Percentiles rank a stretch among this genome's conserved stretches.
phyloP scores from a whole-genome alignment of 2,888 invertebrate species.

The Trachelus stipa region DNA sequence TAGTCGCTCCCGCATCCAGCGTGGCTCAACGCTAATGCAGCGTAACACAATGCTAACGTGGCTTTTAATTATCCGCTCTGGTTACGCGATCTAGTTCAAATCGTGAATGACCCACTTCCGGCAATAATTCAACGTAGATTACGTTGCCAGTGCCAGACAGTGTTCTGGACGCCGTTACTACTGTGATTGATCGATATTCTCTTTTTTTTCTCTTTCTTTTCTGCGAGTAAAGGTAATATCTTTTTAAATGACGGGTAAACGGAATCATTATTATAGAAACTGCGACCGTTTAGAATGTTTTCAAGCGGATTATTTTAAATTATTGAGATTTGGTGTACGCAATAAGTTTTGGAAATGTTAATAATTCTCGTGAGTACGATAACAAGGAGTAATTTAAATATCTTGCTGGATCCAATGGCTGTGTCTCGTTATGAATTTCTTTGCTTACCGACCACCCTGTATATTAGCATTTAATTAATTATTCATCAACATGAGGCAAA shows the following conservation, averaged over 20 bases:
- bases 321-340: neutral
- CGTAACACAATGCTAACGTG: conserved; percentile 35
- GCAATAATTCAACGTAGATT: neutral
- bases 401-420: neutral
- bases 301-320: neutral
- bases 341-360: neutral
- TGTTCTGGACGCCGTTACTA: neutral
- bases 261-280: neutral
- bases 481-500: neutral
- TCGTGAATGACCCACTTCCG: conserved; percentile 6
- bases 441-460: conserved; percentile 1
- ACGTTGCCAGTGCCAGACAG: neutral
- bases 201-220: conserved; percentile 17
- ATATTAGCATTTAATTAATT: conserved; percentile 5
- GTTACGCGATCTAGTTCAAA: conserved; percentile 25
- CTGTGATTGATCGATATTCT: conserved; percentile 20
- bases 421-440: neutral
- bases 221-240: neutral
- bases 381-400: conserved; percentile 2
- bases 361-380: neutral
- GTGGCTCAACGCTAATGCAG: conserved; percentile 14
- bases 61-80: conserved; percentile 44
- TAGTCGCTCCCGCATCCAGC: neutral
- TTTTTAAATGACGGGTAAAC: neutral
- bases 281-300: neutral